Evolutionary conservation across 37 sponge, comb jelly and placozoan species (phyloP).

Genomic region (Spongia lamella): DNA sequence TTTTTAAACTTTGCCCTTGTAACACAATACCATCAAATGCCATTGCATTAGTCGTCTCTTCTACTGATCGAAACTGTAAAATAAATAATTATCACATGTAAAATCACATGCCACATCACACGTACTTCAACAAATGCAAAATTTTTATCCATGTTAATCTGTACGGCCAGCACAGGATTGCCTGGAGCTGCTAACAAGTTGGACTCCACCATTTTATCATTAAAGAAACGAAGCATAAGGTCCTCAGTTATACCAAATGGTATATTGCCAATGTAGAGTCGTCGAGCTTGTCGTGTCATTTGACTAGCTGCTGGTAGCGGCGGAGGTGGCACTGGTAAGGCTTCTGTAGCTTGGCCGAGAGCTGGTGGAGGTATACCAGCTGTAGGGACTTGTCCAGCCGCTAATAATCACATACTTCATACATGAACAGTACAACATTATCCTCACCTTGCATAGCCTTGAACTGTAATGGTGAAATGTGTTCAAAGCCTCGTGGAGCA

Average conservation of each 20-base stretch:
- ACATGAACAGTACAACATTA: conserved; percentile 1
- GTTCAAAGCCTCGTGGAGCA: conserved; percentile 97
- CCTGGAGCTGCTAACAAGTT: conserved; percentile 85
- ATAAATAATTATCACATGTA: neutral
- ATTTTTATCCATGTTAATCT: conserved; percentile 99
- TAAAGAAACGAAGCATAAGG: conserved; percentile 89
- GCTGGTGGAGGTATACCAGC: conserved; percentile 87
- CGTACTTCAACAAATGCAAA: conserved; percentile 97
- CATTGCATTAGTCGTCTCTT: conserved; percentile 95
- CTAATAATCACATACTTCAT: conserved; percentile 29
- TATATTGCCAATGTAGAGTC: conserved; percentile 98
- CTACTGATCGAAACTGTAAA: conserved; percentile 92
- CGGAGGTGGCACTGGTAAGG: conserved; percentile 87
- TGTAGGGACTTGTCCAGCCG: conserved; percentile 94
- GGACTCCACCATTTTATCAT: conserved; percentile 89
- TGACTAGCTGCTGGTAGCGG: conserved; percentile 95
- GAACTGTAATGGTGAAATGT: conserved; percentile 98
- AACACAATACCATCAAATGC: conserved; percentile 99
- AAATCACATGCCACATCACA: neutral
- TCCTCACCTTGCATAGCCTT: conserved; percentile 95
- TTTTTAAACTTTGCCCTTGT: conserved; percentile 94
- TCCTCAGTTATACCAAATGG: conserved; percentile 99
- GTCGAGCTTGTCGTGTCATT: conserved; percentile 93
- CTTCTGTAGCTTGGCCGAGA: conserved; percentile 73
- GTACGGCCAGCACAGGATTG: conserved; percentile 90